A percentile compares a stretch with the other conserved stretches of the same genome.
These are phyloP conservation scores for Gadus macrocephalus DNA, from an alignment of 2,113 vertebrate genomes.

Conservation along the genomic window DNA sequence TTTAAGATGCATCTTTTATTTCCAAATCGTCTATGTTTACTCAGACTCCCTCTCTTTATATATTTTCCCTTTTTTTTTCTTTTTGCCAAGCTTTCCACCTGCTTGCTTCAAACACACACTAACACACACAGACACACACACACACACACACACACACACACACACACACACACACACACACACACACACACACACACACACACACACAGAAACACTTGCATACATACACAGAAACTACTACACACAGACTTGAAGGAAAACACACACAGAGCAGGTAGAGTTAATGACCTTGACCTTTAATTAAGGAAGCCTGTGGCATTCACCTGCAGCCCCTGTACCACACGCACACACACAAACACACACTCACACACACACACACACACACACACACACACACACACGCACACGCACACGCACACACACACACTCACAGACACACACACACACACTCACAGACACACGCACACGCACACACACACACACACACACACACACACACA, in stretches of 20 bases:
- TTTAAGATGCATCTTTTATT: too few relatives aligned
- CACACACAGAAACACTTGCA: background rate
- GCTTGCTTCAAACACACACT: too few relatives aligned
- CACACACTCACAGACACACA: background rate
- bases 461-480: too few relatives aligned
- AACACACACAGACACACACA: conserved; percentile 1
- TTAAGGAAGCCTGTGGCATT: conserved; percentile 48
- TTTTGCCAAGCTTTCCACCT: too few relatives aligned
- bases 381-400: background rate
- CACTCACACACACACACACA: conserved; percentile 6
- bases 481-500: too few relatives aligned
- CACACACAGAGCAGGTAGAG: conserved; percentile 27
- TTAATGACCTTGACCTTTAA: conserved; percentile 57
- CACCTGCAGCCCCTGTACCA: conserved; percentile 57
- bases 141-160: conserved; percentile 8
- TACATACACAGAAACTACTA: conserved; percentile 2
- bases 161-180: conserved; percentile 3
- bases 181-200: background rate
- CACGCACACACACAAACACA: conserved; percentile 11
- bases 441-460: too few relatives aligned
- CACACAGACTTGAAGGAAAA: background rate
- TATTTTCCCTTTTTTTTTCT: too few relatives aligned
- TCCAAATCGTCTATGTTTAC: too few relatives aligned
- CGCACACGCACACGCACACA: conserved; percentile 15
- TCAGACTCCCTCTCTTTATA: too few relatives aligned